These are phyloP conservation scores for Cepphus grylle DNA, from an alignment of 2,113 vertebrate species.

Conservation along the genomic window DNA sequence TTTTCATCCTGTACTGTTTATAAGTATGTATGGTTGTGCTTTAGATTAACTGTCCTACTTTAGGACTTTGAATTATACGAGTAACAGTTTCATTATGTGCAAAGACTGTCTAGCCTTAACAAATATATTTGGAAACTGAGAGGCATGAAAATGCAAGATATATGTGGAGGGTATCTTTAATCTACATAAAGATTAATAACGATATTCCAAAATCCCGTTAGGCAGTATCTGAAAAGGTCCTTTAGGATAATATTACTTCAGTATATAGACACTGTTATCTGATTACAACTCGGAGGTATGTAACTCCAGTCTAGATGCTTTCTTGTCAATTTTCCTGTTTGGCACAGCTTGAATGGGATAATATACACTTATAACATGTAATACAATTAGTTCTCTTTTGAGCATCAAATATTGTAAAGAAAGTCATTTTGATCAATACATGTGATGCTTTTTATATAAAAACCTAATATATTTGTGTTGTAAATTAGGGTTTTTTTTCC, in stretches of 20 bases:
- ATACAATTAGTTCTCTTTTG: conserved; percentile 69
- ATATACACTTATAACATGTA: conserved; percentile 66
- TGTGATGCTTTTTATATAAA: conserved; percentile 68
- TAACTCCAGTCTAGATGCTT: conserved; percentile 39
- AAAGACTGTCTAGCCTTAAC: not conserved
- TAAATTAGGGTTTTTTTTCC: conserved; percentile 65
- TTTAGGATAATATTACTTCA: not conserved
- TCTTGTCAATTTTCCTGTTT: conserved; percentile 66
- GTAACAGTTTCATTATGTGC: conserved; percentile 35
- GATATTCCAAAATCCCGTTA: not conserved
- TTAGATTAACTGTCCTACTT: conserved; percentile 34
- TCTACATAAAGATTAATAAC: conserved; percentile 20
- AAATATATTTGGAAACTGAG: not conserved
- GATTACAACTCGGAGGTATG: conserved; percentile 17
- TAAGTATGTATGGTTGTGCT: not conserved
- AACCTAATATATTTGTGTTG: conserved; percentile 67
- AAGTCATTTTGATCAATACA: conserved; percentile 73
- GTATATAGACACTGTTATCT: not conserved
- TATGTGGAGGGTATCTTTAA: not conserved
- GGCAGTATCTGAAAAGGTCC: not conserved
- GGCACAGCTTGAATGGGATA: conserved; percentile 67
- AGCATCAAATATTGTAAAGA: conserved; percentile 69
- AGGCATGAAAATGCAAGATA: not conserved
- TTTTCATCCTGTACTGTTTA: conserved; percentile 56
- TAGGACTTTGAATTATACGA: conserved; percentile 5